Evolutionary conservation across 2,888 invertebrate species (phyloP).

Genomic region (Craniophora ligustri): DNA sequence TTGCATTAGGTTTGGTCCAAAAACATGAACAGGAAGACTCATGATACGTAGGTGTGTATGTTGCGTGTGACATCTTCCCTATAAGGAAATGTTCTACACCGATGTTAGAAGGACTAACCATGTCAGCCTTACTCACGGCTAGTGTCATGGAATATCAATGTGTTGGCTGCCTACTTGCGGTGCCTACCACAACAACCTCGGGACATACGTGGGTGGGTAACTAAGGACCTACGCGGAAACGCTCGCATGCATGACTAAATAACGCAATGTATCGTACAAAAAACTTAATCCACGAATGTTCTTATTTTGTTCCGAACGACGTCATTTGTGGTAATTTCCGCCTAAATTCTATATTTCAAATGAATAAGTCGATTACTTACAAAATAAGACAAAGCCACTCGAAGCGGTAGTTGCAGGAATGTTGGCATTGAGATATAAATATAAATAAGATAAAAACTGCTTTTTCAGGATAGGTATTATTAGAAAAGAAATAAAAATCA

Average conservation of each 20-base stretch:
- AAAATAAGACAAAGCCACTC: conserved; percentile 33
- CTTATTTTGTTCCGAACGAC: conserved; percentile 52
- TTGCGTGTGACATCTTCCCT: conserved; percentile 47
- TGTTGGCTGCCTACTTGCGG: conserved; percentile 64
- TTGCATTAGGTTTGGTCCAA: conserved; percentile 10
- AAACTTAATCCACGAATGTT: conserved; percentile 55
- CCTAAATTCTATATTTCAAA: conserved; percentile 37
- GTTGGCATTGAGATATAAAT: no score
- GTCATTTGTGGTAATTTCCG: conserved; percentile 54
- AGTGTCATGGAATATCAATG: conserved; percentile 79
- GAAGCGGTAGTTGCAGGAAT: conserved; percentile 10
- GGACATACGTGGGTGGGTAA: conserved; percentile 80
- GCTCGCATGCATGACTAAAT: conserved; percentile 66
- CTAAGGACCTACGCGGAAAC: conserved; percentile 84
- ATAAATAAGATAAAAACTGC: no score
- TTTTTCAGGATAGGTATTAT: no score
- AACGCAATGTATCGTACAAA: conserved; percentile 52
- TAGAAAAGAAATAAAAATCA: no score
- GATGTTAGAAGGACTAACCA: conserved; percentile 57
- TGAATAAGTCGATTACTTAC: conserved; percentile 28
- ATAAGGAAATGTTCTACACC: conserved; percentile 59
- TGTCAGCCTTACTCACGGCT: conserved; percentile 63
- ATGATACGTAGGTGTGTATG: conserved; percentile 18
- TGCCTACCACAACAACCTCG: conserved; percentile 70
- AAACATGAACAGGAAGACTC: conserved; percentile 7